Conservation (phyloP, 92 coral and sea anemone species). For the Plumapathes pennacea region DNA sequence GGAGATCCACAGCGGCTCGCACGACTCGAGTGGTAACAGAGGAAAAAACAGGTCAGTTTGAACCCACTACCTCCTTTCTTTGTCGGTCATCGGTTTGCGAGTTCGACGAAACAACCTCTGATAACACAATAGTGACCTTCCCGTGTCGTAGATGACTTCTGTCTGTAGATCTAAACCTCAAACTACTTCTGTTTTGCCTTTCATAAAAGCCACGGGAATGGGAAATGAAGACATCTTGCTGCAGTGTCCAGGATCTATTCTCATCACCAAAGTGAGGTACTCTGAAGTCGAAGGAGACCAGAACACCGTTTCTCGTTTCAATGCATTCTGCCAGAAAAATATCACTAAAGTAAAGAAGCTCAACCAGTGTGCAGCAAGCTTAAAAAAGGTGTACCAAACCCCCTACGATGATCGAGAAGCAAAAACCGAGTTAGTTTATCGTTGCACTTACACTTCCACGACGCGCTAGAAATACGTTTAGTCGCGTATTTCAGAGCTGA, state of each 20-base stretch:
- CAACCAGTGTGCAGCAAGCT: slow-evolving; percentile 69
- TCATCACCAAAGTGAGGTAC: slow-evolving; percentile 55
- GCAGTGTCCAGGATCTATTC: slow-evolving; percentile 60
- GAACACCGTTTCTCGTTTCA: slow-evolving; percentile 58
- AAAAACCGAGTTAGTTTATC: too few relatives aligned
- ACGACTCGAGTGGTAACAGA: slow-evolving; percentile 52
- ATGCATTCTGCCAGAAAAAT: slow-evolving; percentile 62
- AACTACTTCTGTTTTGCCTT: neutral
- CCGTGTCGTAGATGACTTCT: too few relatives aligned
- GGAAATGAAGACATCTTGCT: slow-evolving; percentile 81
- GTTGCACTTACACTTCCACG: too few relatives aligned
- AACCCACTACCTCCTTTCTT: too few relatives aligned
- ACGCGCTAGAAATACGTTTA: too few relatives aligned
- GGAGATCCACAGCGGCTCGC: slow-evolving; percentile 37
- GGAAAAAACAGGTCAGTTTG: slow-evolving; percentile 47
- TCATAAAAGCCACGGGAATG: slow-evolving; percentile 47
- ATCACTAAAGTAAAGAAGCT: slow-evolving; percentile 46
- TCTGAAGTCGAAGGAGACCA: slow-evolving; percentile 69
- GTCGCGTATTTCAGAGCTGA: too few relatives aligned
- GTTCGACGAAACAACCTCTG: too few relatives aligned
- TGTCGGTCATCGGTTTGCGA: neutral
- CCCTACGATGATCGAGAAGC: too few relatives aligned
- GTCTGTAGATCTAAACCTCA: neutral
- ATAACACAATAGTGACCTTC: too few relatives aligned
- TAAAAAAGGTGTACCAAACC: slow-evolving; percentile 71